Evolutionary conservation across 1,140 invertebrate species (phyloP).

Genomic region (Pissodes strobi): DNA sequence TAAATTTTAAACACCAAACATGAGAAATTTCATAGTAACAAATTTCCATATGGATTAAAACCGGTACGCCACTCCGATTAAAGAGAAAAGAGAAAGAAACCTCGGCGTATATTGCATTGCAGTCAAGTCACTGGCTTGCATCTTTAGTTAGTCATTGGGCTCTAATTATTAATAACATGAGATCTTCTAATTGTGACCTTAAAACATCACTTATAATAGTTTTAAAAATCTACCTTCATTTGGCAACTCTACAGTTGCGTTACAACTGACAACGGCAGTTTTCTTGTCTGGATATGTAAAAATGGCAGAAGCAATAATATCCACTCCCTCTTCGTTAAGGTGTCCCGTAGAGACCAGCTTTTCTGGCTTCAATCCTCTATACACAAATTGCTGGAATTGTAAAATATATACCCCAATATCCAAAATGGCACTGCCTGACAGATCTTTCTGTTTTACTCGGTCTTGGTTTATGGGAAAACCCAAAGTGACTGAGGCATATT

Average conservation of each 20-base stretch:
- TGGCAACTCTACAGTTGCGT: conserved; percentile 59
- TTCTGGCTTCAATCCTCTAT: conserved; percentile 66
- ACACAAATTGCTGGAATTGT: conserved; percentile 74
- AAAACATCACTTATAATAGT: not conserved
- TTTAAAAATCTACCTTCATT: conserved; percentile 61
- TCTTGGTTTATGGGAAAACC: conserved; percentile 20
- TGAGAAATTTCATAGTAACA: too few relatives aligned
- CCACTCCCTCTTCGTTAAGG: conserved; percentile 71
- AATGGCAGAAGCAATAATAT: conserved; percentile 65
- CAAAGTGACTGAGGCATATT: conserved; percentile 20
- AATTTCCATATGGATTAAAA: too few relatives aligned
- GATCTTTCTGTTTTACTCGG: conserved; percentile 36
- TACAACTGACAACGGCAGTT: conserved; percentile 66
- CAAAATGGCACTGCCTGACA: conserved; percentile 80
- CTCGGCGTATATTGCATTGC: too few relatives aligned
- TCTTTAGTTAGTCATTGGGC: not conserved
- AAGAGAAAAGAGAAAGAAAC: too few relatives aligned
- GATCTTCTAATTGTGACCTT: not conserved
- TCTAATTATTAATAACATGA: not conserved
- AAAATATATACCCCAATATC: conserved; percentile 84
- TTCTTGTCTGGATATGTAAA: conserved; percentile 67
- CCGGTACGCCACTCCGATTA: too few relatives aligned
- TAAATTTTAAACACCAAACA: too few relatives aligned
- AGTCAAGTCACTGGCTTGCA: too few relatives aligned
- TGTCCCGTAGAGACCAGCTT: conserved; percentile 65